A percentile compares a stretch with the other conserved stretches of the same genome.
These are phyloP conservation scores for Gonatopus flavifemur DNA, from an alignment of 1,140 invertebrate species.

Conservation along the genomic window DNA sequence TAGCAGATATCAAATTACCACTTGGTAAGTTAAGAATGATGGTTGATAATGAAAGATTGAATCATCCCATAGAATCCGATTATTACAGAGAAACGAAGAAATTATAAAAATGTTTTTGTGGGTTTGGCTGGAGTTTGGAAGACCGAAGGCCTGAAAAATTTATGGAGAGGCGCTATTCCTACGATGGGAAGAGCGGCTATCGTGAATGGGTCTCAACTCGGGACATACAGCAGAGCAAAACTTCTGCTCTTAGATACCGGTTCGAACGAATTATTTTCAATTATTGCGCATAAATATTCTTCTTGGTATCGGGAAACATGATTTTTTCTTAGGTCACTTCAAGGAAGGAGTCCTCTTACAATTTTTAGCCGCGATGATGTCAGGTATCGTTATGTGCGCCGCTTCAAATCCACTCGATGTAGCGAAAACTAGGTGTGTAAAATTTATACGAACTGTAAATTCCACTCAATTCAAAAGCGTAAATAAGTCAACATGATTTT, in stretches of 20 bases:
- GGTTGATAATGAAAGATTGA: no score
- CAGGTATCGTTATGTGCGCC: slow-evolving; percentile 87
- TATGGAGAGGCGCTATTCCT: slow-evolving; percentile 68
- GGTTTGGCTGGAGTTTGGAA: slow-evolving; percentile 64
- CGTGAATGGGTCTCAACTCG: slow-evolving; percentile 74
- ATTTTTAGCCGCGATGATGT: slow-evolving; percentile 92
- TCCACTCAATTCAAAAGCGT: neutral
- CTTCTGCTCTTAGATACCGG: slow-evolving; percentile 58
- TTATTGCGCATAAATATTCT: neutral
- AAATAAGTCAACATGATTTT: slow-evolving; percentile 3
- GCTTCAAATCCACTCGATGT: slow-evolving; percentile 97
- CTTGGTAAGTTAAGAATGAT: slow-evolving; percentile 46
- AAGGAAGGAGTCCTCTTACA: slow-evolving; percentile 81
- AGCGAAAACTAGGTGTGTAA: slow-evolving; percentile 82
- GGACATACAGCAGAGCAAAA: slow-evolving; percentile 74
- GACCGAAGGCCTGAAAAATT: slow-evolving; percentile 67
- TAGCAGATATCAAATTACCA: slow-evolving; percentile 69
- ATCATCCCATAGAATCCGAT: no score
- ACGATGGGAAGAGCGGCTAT: slow-evolving; percentile 62
- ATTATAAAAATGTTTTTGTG: slow-evolving; percentile 70
- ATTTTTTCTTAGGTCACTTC: slow-evolving; percentile 6
- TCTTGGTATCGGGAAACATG: neutral
- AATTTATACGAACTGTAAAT: neutral
- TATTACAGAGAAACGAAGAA: slow-evolving; percentile 58
- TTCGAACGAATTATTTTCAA: slow-evolving; percentile 15